Evolutionary conservation across 2,113 vertebrate species (phyloP).

Genomic region (Chloropsis cyanopogon): DNA sequence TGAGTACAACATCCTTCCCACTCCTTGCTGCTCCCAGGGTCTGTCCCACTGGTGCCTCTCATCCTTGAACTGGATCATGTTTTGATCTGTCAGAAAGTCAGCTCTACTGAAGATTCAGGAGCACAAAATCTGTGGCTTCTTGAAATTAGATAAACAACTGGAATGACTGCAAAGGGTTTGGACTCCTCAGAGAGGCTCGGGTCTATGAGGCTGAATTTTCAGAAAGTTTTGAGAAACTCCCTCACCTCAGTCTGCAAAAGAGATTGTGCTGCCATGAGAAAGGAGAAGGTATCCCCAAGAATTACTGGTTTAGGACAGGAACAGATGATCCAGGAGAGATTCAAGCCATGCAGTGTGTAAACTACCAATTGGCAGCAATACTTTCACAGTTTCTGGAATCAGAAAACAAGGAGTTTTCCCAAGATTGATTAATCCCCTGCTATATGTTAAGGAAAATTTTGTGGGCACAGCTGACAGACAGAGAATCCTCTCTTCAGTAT

Average conservation of each 20-base stretch:
- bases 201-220: not conserved
- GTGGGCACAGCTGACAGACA: not conserved
- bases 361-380: not conserved
- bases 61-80: not conserved
- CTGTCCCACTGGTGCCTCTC: not conserved
- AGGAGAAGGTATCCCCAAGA: not conserved
- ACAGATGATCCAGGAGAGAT: not conserved
- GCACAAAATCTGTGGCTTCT: not conserved
- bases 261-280: not conserved
- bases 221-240: not conserved
- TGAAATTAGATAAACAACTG: not conserved
- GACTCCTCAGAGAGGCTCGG: not conserved
- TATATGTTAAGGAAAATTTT: not conserved
- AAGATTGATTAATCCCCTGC: not conserved
- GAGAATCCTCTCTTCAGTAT: not conserved
- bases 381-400: not conserved
- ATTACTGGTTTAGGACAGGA: not conserved
- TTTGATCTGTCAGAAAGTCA: not conserved
- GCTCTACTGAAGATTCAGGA: not conserved
- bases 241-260: not conserved
- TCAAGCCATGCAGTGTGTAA: not conserved
- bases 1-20: conserved; percentile 67
- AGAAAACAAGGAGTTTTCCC: not conserved
- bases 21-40: not conserved
- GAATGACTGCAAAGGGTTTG: not conserved